Evolutionary conservation across 2,113 vertebrate species (phyloP).

Genomic region (Ranitomeya variabilis): DNA sequence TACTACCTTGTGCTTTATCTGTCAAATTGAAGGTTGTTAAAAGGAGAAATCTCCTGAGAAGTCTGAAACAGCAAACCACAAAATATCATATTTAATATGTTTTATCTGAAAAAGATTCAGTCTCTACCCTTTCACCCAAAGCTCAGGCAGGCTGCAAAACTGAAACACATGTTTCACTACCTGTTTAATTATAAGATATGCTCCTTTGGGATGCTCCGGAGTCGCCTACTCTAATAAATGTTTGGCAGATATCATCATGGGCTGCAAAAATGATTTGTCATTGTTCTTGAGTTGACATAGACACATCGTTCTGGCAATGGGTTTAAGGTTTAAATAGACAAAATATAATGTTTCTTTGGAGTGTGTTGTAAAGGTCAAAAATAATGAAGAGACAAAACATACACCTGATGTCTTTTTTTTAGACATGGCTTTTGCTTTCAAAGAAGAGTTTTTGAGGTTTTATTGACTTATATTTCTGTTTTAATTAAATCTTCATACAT

Average conservation of each 20-base stretch:
- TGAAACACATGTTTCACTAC: conserved; percentile 57
- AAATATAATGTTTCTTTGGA: not conserved
- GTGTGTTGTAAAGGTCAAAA: not conserved
- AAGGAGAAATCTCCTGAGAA: conserved; percentile 57
- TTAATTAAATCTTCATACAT: not conserved
- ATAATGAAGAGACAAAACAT: not conserved
- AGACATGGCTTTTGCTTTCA: not conserved
- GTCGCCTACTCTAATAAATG: conserved; percentile 54
- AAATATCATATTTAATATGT: conserved; percentile 59
- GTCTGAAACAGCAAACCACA: conserved; percentile 49
- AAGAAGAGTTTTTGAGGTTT: not conserved
- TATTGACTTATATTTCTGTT: not conserved
- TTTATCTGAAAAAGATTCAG: conserved; percentile 56
- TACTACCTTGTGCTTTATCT: conserved; percentile 58
- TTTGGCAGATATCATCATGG: conserved; percentile 46
- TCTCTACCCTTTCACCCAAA: conserved; percentile 52
- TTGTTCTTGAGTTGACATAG: conserved; percentile 37
- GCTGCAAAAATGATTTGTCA: conserved; percentile 38
- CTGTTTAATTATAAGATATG: conserved; percentile 57
- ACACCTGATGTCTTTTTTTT: not conserved
- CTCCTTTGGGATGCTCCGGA: conserved; percentile 40
- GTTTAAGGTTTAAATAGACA: conserved; percentile 12
- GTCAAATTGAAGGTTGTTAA: conserved; percentile 60
- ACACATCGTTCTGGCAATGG: conserved; percentile 14
- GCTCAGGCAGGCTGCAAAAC: conserved; percentile 49